Percentiles rank a stretch among this genome's conserved stretches.
These are phyloP conservation scores for Amblyteles armatorius DNA, from an alignment of 2,888 invertebrate genomes.

Conservation along the genomic window DNA sequence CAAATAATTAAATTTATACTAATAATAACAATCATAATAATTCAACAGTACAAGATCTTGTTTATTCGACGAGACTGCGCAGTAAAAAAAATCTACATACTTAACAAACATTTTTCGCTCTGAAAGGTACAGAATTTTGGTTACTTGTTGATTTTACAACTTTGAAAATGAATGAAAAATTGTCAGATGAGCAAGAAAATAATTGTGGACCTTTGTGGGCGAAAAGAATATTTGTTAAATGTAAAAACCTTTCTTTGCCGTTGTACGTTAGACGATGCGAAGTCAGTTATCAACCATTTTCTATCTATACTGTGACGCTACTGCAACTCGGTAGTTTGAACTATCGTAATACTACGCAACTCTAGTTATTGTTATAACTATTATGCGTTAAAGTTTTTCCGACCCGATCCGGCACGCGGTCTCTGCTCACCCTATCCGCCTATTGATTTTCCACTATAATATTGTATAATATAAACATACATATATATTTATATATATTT, in stretches of 20 bases:
- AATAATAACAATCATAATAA: constrained; percentile 3
- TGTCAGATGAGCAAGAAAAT: not conserved
- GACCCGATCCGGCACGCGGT: constrained; percentile 37
- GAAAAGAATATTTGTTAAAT: not conserved
- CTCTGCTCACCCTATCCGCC: constrained; percentile 58
- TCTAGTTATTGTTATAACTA: constrained; percentile 25
- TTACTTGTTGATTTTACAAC: not conserved
- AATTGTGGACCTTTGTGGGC: not conserved
- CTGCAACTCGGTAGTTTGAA: constrained; percentile 20
- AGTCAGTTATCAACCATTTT: constrained; percentile 12
- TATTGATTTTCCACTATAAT: constrained; percentile 49
- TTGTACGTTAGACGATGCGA: constrained; percentile 19
- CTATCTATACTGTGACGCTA: constrained; percentile 29
- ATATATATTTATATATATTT: constrained; percentile 11
- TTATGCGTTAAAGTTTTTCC: constrained; percentile 46
- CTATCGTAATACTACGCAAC: constrained; percentile 27
- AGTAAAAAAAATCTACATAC: not conserved
- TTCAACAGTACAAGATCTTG: constrained; percentile 19
- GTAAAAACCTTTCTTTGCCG: not conserved
- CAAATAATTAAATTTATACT: constrained; percentile 27
- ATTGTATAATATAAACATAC: constrained; percentile 15
- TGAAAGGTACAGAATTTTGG: not conserved
- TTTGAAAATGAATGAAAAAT: not conserved
- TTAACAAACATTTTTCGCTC: not conserved
- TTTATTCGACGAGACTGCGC: constrained; percentile 26